phyloP scores from a whole-genome alignment of 2,888 invertebrate species.

The Acrobasis repandana region DNA sequence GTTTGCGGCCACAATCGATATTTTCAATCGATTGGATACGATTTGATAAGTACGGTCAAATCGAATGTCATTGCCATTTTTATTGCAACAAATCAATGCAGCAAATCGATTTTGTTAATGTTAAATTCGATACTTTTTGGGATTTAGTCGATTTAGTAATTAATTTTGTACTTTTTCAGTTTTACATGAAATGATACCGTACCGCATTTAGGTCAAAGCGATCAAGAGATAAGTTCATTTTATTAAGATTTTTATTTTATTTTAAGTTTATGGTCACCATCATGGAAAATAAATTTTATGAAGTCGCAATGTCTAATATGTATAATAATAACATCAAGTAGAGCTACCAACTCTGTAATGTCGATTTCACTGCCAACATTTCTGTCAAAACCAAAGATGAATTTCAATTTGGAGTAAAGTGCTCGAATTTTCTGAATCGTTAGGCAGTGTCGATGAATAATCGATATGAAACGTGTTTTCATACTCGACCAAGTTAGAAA shows the following conservation, averaged over 20 bases:
- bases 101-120: too few species aligned
- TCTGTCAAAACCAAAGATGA: conserved; percentile 50
- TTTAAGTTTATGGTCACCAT: too few species aligned
- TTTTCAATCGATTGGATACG: conserved; percentile 1
- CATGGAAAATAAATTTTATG: too few species aligned
- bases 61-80: neutral
- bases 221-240: too few species aligned
- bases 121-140: too few species aligned
- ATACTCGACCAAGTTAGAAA: neutral
- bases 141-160: too few species aligned
- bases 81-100: neutral
- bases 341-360: neutral
- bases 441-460: conserved; percentile 59
- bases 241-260: too few species aligned
- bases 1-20: conserved; percentile 27
- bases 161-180: too few species aligned
- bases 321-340: too few species aligned
- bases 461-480: conserved; percentile 39
- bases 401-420: conserved; percentile 40
- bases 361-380: conserved; percentile 25
- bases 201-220: too few species aligned
- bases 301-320: too few species aligned
- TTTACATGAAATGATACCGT: too few species aligned
- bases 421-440: conserved; percentile 57
- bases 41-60: neutral